Evolutionary conservation across 30 jellyfish, hydroid and myxozoan genomes (phyloP).

Genomic region (Aurelia aurita): DNA sequence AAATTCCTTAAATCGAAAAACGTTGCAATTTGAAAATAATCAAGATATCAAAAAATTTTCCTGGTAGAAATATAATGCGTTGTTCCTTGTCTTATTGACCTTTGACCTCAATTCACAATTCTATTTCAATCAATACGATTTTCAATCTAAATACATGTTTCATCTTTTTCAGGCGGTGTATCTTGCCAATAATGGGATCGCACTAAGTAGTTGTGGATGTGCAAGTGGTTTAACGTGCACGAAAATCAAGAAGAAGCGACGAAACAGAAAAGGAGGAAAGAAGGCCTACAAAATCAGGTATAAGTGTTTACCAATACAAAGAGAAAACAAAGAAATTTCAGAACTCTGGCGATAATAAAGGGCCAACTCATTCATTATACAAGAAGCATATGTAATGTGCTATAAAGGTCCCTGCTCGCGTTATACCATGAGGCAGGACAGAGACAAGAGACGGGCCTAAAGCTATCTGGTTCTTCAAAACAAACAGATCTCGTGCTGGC

Average conservation of each 20-base stretch:
- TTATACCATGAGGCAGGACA: not conserved
- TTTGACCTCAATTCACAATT: too few relatives aligned
- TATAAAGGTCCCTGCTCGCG: not conserved
- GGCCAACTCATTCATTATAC: not conserved
- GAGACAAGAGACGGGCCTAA: too few relatives aligned
- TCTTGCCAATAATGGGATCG: slow-evolving; percentile 41
- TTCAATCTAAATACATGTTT: not conserved
- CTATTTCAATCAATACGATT: too few relatives aligned
- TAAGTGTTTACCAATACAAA: slow-evolving; percentile 50
- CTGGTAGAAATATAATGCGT: too few relatives aligned
- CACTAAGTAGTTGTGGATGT: slow-evolving; percentile 65
- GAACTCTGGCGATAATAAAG: slow-evolving; percentile 1
- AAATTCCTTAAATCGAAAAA: too few relatives aligned
- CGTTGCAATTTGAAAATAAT: too few relatives aligned
- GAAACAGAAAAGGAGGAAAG: slow-evolving; percentile 37
- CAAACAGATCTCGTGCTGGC: too few relatives aligned
- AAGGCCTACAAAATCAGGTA: slow-evolving; percentile 59
- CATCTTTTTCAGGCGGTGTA: slow-evolving; percentile 11
- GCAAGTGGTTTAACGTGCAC: slow-evolving; percentile 64
- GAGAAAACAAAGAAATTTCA: slow-evolving; percentile 28
- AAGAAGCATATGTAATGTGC: not conserved
- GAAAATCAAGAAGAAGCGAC: slow-evolving; percentile 11
- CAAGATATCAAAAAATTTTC: too few relatives aligned
- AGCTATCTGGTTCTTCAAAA: too few relatives aligned
- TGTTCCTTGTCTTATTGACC: too few relatives aligned